Evolutionary conservation across 2,113 vertebrate species (phyloP).

Genomic region (Nematolebias whitei): DNA sequence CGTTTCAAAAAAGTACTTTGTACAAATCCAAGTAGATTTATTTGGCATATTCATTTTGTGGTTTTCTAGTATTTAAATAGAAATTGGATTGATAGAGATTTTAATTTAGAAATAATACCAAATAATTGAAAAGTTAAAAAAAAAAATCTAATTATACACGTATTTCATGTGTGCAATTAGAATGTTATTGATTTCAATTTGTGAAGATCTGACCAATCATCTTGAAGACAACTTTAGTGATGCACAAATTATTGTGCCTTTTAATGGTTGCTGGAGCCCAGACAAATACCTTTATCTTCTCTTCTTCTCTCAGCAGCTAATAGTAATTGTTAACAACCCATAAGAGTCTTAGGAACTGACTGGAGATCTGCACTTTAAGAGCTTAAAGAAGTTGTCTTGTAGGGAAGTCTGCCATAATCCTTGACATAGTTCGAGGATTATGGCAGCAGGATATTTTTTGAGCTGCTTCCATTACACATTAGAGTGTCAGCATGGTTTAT

Average conservation of each 20-base stretch:
- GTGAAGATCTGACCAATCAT: neutral
- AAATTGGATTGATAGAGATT: too few relatives aligned
- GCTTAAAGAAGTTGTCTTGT: slow-evolving; percentile 58
- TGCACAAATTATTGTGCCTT: too few relatives aligned
- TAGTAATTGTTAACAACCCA: slow-evolving; percentile 36
- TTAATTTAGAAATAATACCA: too few relatives aligned
- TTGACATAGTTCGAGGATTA: slow-evolving; percentile 41
- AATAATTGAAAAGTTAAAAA: too few relatives aligned
- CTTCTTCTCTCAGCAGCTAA: slow-evolving; percentile 22
- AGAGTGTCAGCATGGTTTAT: neutral
- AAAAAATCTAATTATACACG: too few relatives aligned
- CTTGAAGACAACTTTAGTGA: neutral
- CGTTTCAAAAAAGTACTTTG: too few relatives aligned
- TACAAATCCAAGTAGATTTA: too few relatives aligned
- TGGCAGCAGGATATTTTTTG: slow-evolving; percentile 17
- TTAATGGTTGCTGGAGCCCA: slow-evolving; percentile 31
- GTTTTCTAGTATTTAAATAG: too few relatives aligned
- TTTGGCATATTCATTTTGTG: too few relatives aligned
- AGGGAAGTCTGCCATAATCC: slow-evolving; percentile 18
- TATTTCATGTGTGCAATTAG: too few relatives aligned
- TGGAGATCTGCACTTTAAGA: slow-evolving; percentile 47
- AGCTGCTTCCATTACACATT: neutral
- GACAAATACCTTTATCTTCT: slow-evolving; percentile 27
- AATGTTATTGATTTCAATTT: neutral
- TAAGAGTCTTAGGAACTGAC: slow-evolving; percentile 67